Evolutionary conservation across 2,888 invertebrate genomes (phyloP).

Genomic region (Lithophane leautieri): DNA sequence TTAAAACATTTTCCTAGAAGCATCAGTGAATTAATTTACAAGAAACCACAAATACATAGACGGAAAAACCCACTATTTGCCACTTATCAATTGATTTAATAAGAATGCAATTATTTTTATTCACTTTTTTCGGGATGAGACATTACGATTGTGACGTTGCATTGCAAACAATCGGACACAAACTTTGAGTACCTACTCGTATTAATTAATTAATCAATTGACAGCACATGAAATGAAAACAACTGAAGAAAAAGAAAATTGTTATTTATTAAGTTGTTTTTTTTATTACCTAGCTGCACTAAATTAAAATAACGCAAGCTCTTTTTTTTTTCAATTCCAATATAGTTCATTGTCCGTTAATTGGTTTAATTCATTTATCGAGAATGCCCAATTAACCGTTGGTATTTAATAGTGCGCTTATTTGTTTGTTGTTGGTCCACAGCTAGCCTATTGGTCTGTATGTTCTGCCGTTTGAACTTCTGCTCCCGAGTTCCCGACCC

Average conservation of each 20-base stretch:
- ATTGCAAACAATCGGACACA: too few relatives aligned
- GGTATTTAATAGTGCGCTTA: conserved; percentile 5
- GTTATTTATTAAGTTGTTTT: too few relatives aligned
- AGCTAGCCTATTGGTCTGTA: conserved; percentile 31
- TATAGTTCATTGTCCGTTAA: neutral
- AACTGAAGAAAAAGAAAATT: too few relatives aligned
- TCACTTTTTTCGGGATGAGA: too few relatives aligned
- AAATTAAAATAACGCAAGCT: neutral
- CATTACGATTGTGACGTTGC: too few relatives aligned
- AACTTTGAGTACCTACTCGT: too few relatives aligned
- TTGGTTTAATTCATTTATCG: neutral
- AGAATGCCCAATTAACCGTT: conserved; percentile 27
- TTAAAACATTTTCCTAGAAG: conserved; percentile 6
- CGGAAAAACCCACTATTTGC: neutral
- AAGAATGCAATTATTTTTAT: neutral
- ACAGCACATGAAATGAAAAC: too few relatives aligned
- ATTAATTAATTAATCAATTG: too few relatives aligned
- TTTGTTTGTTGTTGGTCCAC: conserved; percentile 32
- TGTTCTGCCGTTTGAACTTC: conserved; percentile 38
- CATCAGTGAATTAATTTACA: conserved; percentile 1
- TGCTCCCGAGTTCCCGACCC: conserved; percentile 12
- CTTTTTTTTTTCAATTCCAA: neutral
- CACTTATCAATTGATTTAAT: too few relatives aligned
- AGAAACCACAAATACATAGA: neutral
- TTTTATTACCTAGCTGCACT: too few relatives aligned